These are phyloP conservation scores for Tenthredo amoena DNA, from an alignment of 2,888 invertebrate species.

Conservation along the genomic window DNA sequence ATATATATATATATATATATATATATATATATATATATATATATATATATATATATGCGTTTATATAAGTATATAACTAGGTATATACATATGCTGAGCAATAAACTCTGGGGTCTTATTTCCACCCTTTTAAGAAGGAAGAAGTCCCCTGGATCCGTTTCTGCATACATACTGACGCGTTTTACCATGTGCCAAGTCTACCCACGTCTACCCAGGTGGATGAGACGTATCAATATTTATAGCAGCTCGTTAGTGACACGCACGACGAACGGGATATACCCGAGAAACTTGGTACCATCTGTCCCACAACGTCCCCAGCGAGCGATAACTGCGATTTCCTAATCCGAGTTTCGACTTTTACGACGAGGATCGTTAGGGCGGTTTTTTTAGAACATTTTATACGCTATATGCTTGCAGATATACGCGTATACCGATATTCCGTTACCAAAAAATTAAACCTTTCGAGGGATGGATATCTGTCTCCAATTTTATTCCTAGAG, in stretches of 20 bases:
- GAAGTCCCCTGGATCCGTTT: constrained; percentile 16
- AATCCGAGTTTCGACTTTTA: constrained; percentile 50
- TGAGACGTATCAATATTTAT: constrained; percentile 64
- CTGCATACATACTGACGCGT: not conserved
- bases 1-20: not conserved
- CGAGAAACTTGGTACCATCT: constrained; percentile 25
- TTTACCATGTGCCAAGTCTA: not conserved
- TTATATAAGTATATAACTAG: not conserved
- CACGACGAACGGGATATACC: not conserved
- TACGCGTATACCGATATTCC: not conserved
- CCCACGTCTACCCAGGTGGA: constrained; percentile 41
- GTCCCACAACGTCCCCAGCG: constrained; percentile 26
- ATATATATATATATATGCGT: not conserved
- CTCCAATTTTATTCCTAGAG: not conserved
- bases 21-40: not conserved
- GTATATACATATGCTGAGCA: not conserved
- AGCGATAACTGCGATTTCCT: constrained; percentile 49
- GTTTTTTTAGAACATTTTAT: constrained; percentile 5
- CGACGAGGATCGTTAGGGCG: constrained; percentile 37
- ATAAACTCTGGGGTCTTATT: constrained; percentile 27
- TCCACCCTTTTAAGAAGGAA: not conserved
- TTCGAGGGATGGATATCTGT: not conserved
- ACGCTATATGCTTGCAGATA: not conserved
- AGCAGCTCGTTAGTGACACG: constrained; percentile 57
- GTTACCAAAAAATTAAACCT: constrained; percentile 17